A percentile compares a stretch with the other conserved stretches of the same genome.
These are phyloP conservation scores for Drosophila paulistorum DNA, from an alignment of 1,140 invertebrate genomes.

Conservation along the genomic window DNA sequence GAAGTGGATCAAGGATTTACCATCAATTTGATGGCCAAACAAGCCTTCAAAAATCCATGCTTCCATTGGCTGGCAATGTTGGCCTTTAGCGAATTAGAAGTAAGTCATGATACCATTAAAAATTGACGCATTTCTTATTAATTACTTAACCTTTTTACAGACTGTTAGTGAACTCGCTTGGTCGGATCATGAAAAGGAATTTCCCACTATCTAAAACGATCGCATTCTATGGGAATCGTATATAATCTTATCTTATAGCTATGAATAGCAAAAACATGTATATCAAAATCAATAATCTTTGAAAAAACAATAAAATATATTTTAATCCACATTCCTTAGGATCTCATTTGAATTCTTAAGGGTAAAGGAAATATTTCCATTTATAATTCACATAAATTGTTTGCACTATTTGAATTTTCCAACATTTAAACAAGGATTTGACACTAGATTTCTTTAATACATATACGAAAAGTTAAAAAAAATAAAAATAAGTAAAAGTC, in stretches of 20 bases:
- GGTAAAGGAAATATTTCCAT: too few relatives aligned
- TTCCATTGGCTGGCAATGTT: conserved; percentile 73
- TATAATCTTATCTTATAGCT: background rate
- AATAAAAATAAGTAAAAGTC: too few relatives aligned
- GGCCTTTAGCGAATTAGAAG: conserved; percentile 61
- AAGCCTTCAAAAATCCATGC: conserved; percentile 57
- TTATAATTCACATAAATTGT: too few relatives aligned
- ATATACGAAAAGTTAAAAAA: too few relatives aligned
- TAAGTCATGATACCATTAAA: conserved; percentile 10
- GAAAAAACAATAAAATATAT: too few relatives aligned
- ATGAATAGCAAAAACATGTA: background rate
- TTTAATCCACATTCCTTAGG: too few relatives aligned
- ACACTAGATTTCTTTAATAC: too few relatives aligned
- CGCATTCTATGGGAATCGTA: background rate
- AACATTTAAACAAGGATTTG: too few relatives aligned
- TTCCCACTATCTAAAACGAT: background rate
- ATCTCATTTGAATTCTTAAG: too few relatives aligned
- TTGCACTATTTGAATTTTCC: too few relatives aligned
- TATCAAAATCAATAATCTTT: background rate
- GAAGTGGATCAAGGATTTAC: too few relatives aligned
- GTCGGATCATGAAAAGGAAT: conserved; percentile 16
- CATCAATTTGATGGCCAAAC: conserved; percentile 26
- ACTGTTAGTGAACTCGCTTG: conserved; percentile 65
- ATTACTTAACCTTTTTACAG: conserved; percentile 19
- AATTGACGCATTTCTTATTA: background rate